Percentiles rank a stretch among this genome's conserved stretches.
These are phyloP conservation scores for Cryptoprocta ferox DNA, from an alignment of 2,797 vertebrate species.

Conservation along the genomic window DNA sequence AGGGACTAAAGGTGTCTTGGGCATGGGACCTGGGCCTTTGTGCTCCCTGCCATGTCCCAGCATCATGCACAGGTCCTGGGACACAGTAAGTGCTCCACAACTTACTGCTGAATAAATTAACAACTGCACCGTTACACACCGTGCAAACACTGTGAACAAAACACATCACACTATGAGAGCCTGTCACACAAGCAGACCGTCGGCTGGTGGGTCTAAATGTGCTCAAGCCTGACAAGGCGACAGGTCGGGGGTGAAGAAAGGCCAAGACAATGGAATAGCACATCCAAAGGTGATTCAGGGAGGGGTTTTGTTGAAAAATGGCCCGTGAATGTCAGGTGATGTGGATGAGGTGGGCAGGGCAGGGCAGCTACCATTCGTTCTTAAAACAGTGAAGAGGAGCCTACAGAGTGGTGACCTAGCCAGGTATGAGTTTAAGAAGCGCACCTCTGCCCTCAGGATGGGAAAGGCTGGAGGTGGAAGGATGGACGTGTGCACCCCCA, in stretches of 20 bases:
- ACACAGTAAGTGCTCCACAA: neutral
- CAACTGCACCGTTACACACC: neutral
- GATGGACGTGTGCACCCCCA: accelerated
- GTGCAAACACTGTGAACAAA: neutral
- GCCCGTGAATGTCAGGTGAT: neutral
- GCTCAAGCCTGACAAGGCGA: neutral
- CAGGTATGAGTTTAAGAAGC: neutral
- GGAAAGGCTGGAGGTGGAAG: neutral
- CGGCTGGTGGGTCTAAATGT: neutral
- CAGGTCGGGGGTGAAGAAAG: neutral
- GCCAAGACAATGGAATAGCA: neutral
- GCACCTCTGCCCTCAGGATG: neutral
- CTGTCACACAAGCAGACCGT: neutral
- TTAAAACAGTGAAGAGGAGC: neutral
- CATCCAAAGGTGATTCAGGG: neutral
- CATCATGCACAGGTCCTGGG: neutral
- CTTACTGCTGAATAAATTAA: neutral
- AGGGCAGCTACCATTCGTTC: neutral
- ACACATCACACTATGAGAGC: too few species aligned
- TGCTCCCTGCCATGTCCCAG: neutral
- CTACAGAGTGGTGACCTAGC: neutral
- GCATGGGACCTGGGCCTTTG: neutral
- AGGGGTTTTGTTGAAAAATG: neutral
- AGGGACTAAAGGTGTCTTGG: neutral
- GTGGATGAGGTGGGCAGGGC: too few species aligned